phyloP scores from a whole-genome alignment of 2,888 invertebrate species.

The Syritta pipiens region DNA sequence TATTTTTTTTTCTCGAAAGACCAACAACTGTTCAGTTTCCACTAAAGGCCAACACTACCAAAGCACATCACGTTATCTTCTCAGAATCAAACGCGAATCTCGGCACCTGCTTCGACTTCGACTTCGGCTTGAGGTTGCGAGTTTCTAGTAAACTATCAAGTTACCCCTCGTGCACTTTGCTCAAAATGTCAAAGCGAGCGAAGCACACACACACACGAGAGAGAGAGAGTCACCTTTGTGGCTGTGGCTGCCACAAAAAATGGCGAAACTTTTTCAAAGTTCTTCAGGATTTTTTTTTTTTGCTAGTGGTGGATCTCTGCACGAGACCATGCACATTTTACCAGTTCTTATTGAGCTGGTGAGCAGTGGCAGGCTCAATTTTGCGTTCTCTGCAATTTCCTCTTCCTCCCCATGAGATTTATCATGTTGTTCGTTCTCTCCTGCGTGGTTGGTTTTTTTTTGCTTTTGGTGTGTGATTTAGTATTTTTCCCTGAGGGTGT shows the following conservation, averaged over 20 bases:
- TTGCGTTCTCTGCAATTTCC: not conserved
- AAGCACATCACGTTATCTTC: no score
- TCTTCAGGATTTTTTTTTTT: not conserved
- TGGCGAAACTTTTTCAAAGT: not conserved
- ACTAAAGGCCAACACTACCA: no score
- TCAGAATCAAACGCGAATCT: no score
- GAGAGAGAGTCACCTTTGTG: no score
- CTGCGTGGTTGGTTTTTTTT: not conserved
- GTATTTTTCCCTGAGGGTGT: slow-evolving; percentile 29
- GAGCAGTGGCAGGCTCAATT: not conserved
- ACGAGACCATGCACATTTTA: not conserved
- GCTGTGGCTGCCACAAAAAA: slow-evolving; percentile 1
- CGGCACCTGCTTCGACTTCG: no score
- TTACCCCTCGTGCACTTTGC: no score
- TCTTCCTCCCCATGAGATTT: not conserved
- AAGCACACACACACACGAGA: no score
- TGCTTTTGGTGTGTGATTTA: not conserved
- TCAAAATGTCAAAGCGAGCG: no score
- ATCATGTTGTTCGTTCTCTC: not conserved
- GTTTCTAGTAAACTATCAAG: no score
- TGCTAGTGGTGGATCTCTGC: not conserved
- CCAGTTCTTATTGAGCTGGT: not conserved
- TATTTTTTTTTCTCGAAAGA: no score
- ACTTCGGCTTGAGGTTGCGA: no score
- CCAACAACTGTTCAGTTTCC: no score